These are phyloP conservation scores for Electrona antarctica DNA, from an alignment of 2,113 vertebrate genomes.

Conservation along the genomic window DNA sequence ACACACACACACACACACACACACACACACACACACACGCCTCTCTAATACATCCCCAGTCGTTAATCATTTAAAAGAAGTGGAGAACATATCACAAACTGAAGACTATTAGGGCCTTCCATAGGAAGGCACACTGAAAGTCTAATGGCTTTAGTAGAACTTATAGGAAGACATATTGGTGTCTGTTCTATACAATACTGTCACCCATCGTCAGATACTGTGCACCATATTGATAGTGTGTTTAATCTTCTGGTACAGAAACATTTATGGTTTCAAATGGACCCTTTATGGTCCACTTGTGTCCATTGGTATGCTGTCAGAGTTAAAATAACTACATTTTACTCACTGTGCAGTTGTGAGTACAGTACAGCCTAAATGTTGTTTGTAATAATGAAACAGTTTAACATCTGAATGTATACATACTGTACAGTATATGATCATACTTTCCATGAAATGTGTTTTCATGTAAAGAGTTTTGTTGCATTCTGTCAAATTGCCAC, in stretches of 20 bases:
- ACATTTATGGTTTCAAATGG: not conserved
- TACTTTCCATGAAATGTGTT: not conserved
- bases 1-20: constrained; percentile 6
- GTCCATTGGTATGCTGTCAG: no score
- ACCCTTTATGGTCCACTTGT: no score
- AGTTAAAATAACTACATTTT: no score
- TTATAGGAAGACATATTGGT: constrained; percentile 77
- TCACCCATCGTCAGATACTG: constrained; percentile 47
- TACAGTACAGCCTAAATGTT: not conserved
- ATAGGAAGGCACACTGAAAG: constrained; percentile 55
- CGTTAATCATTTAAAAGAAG: constrained; percentile 81
- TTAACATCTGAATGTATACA: not conserved
- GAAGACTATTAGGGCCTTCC: constrained; percentile 72
- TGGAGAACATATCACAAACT: constrained; percentile 79
- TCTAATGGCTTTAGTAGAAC: constrained; percentile 73
- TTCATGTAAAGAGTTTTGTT: constrained; percentile 4
- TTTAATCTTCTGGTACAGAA: constrained; percentile 7
- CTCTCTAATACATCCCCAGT: constrained; percentile 61
- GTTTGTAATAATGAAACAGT: not conserved
- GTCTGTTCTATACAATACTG: constrained; percentile 46
- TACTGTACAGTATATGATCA: no score
- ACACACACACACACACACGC: constrained; percentile 13
- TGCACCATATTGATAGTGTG: constrained; percentile 30
- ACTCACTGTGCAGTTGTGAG: not conserved
- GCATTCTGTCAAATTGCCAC: constrained; percentile 9